Base-by-base conservation (phyloP, 2,797 vertebrate genomes). In the Staurois parvus region DNA sequence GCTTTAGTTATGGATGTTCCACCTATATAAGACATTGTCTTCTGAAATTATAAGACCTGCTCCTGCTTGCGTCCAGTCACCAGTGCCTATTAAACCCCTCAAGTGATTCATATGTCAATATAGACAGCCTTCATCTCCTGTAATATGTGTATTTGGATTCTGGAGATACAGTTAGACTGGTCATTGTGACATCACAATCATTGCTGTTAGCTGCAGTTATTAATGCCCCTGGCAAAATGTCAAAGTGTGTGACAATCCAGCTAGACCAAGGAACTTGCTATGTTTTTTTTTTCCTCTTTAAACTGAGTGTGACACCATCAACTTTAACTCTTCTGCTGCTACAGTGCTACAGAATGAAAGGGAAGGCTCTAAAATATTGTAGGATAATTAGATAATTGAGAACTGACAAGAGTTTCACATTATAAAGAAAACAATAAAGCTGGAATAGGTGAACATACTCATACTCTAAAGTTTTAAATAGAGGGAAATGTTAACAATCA, bases 211-310 rank as follows among this genome's bases (percentile, higher is more conserved):
- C n/a, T 68, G 62, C 37, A 42, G 75, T 64, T 70, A 77, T 59
- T 30, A 30, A 56, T 70, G 75, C 83, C 52, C 68, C 83, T 72
- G 75, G 83, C 75, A 78, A 62, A 24, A n/a, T 85, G 69, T 79
- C 76, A 85, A 6, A 6, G 69, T 11, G 6, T 78, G 67, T 78
- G 67, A 78, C 83, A 84, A 78, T 37, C 66, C 28, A 29, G 59
- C 81, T 40, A 26, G 42, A 59, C 42, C 24, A 34, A 11, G 67
- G 37, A 67, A 42, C 28, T 5, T 13, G 42, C 67, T 13, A 32
- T 68, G 4, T 1, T 28, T 7, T 68, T 17, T 30, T 68, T 52
- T 32, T 19, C 67, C 19, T 48, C 42, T 56, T 26, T 15, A 80
- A n/a, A 68, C 10, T 45, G 8, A 37, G 4, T 42, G 12, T 52